These are phyloP conservation scores for Vicugna pacos DNA, from an alignment of 2,113 vertebrate species.

Conservation along the genomic window DNA sequence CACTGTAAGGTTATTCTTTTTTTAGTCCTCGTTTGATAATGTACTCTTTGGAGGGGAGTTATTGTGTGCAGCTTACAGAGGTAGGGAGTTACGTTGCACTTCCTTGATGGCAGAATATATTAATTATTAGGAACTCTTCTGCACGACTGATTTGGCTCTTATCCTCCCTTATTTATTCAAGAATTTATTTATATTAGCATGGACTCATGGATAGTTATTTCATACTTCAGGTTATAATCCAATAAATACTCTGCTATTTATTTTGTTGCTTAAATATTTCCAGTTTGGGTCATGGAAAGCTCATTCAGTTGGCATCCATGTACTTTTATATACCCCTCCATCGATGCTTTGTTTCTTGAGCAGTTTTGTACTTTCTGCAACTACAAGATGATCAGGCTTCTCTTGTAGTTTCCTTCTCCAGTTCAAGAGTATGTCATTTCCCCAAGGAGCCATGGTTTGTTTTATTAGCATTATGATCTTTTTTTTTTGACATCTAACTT, in stretches of 20 bases:
- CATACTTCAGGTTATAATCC: not conserved
- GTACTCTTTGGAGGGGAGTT: not conserved
- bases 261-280: not conserved
- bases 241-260: not conserved
- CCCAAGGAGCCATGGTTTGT: not conserved
- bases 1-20: not conserved
- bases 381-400: not conserved
- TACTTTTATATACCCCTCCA: not conserved
- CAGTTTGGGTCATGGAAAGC: not conserved
- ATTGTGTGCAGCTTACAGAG: not conserved
- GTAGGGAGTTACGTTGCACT: not conserved
- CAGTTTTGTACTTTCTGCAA: not conserved
- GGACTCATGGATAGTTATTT: conserved; percentile 14
- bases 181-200: not conserved
- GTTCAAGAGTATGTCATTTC: not conserved
- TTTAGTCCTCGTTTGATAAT: not conserved
- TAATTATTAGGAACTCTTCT: not conserved
- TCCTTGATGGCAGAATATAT: not conserved
- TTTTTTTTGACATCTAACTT: not conserved
- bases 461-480: not conserved
- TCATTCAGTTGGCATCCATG: not conserved
- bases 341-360: not conserved
- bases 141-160: not conserved
- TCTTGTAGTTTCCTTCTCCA: not conserved
- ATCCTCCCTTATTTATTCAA: not conserved